Evolutionary conservation across 2,797 vertebrate genomes (phyloP).

Genomic region (Xenentodon cancila): DNA sequence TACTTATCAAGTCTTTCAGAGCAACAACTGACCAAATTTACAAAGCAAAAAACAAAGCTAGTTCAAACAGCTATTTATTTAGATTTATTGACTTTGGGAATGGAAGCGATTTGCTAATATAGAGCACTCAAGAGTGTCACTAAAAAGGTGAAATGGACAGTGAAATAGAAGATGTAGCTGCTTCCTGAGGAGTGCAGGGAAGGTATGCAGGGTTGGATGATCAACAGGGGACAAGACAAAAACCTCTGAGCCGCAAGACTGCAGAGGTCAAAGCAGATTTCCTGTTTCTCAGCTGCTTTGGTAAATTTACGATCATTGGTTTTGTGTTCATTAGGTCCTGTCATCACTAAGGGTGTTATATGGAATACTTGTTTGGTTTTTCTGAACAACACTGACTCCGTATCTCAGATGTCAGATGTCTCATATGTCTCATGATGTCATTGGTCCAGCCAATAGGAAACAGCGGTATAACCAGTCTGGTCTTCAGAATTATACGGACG

Average conservation of each 20-base stretch:
- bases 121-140: background rate
- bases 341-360: background rate
- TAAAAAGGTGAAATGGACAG: slow-evolving; percentile 3
- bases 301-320: background rate
- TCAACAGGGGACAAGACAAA: background rate
- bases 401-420: too few relatives aligned
- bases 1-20: slow-evolving; percentile 1
- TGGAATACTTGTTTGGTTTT: too few relatives aligned
- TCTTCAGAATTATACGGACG: too few relatives aligned
- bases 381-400: too few relatives aligned
- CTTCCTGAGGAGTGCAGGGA: background rate
- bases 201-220: background rate
- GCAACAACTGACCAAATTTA: background rate
- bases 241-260: background rate
- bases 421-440: too few relatives aligned
- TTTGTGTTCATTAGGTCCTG: slow-evolving; percentile 2
- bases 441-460: too few relatives aligned
- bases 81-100: background rate
- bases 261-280: background rate
- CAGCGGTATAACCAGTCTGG: too few relatives aligned
- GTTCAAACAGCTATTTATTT: background rate
- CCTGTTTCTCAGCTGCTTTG: background rate
- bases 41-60: background rate
- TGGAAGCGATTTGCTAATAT: background rate
- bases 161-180: background rate